These are phyloP conservation scores for Clupea harengus DNA, from an alignment of 2,113 vertebrate species.

Conservation along the genomic window DNA sequence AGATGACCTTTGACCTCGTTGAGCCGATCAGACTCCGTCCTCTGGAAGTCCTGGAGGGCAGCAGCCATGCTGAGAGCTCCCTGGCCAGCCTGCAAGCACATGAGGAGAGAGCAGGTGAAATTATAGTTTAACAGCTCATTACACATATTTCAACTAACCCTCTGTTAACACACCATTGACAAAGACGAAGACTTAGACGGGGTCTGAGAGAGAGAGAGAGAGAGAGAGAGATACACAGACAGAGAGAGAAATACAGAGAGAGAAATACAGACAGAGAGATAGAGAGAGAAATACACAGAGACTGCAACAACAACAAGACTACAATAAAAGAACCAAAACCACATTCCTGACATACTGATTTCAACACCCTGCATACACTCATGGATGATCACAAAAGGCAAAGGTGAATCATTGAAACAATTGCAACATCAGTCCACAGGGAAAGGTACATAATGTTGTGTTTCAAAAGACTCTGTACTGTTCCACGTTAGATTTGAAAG, in stretches of 20 bases:
- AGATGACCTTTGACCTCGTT: slow-evolving; percentile 96
- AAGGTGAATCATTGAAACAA: too few species aligned
- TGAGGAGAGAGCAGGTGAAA: slow-evolving; percentile 2
- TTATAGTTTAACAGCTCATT: background rate
- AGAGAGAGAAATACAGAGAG: too few species aligned
- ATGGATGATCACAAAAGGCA: background rate
- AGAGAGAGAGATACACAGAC: too few species aligned
- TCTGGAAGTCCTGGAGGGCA: slow-evolving; percentile 80
- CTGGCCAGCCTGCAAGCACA: slow-evolving; percentile 75
- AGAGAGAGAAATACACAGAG: too few species aligned
- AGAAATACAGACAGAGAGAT: too few species aligned
- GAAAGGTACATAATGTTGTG: background rate
- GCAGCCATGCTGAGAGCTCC: slow-evolving; percentile 79
- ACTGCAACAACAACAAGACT: background rate
- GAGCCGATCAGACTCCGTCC: slow-evolving; percentile 81
- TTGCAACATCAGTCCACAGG: background rate
- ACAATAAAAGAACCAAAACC: background rate
- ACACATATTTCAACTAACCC: background rate
- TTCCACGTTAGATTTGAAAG: background rate
- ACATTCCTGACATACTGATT: background rate
- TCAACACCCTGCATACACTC: background rate
- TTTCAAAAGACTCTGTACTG: background rate
- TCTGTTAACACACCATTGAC: background rate
- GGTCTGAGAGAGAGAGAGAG: too few species aligned
- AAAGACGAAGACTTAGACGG: too few species aligned